Evolutionary conservation across 2,888 invertebrate genomes (phyloP).

Genomic region (Galerucella pusilla): DNA sequence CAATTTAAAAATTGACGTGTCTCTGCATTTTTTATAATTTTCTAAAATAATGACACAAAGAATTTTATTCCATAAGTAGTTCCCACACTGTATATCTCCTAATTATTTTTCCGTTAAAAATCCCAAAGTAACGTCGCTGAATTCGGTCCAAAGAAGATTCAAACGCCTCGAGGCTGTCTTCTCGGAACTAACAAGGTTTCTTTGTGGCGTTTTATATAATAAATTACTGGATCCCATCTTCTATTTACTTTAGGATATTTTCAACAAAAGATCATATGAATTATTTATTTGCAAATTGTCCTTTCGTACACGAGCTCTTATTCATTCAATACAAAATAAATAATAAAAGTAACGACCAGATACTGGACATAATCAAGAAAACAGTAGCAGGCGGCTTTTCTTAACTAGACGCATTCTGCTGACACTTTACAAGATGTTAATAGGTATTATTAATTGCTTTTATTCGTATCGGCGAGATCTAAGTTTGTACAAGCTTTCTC

Average conservation of each 20-base stretch:
- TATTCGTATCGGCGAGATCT: slow-evolving; percentile 1
- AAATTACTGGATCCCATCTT: slow-evolving; percentile 47
- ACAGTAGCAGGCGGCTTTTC: background rate
- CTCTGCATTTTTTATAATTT: too few species aligned
- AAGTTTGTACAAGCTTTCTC: background rate
- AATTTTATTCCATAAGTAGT: too few species aligned
- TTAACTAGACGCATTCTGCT: background rate
- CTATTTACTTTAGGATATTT: slow-evolving; percentile 39
- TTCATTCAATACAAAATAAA: slow-evolving; percentile 13
- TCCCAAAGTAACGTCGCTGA: background rate
- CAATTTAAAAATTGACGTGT: too few species aligned
- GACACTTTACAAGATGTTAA: background rate
- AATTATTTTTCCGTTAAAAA: background rate
- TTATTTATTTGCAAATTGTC: slow-evolving; percentile 33
- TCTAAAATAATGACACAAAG: too few species aligned
- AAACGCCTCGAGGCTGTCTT: slow-evolving; percentile 56
- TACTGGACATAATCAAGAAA: background rate
- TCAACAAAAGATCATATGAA: slow-evolving; percentile 35
- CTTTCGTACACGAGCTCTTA: background rate
- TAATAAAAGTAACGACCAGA: background rate
- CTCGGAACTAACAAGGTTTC: slow-evolving; percentile 63
- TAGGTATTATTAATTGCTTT: background rate
- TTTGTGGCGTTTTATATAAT: slow-evolving; percentile 59
- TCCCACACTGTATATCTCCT: too few species aligned
- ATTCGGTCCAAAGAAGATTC: slow-evolving; percentile 28